Percentiles rank a stretch among this genome's conserved stretches.
phyloP scores from a whole-genome alignment of 35 echinoderm and acorn worm genomes.

The Amphiura filiformis region DNA sequence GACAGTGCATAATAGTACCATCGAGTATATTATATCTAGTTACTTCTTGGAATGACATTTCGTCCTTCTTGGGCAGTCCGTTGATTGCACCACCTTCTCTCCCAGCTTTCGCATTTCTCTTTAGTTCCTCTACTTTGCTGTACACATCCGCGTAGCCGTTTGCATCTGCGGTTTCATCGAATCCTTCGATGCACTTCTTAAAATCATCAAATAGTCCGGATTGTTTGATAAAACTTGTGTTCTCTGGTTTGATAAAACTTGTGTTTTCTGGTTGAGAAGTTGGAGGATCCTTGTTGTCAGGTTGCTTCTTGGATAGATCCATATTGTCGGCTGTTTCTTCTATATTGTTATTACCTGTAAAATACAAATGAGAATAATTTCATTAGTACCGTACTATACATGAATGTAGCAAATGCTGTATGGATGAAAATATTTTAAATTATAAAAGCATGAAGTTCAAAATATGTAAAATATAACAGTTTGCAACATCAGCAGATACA shows the following conservation, averaged over 20 bases:
- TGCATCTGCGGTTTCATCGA: conserved; percentile 42
- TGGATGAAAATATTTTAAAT: too few relatives aligned
- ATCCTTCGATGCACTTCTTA: conserved; percentile 88
- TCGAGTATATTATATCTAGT: conserved; percentile 73
- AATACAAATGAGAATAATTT: not conserved
- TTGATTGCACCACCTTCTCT: not conserved
- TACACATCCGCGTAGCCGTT: not conserved
- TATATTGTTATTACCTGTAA: not conserved
- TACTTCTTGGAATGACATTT: conserved; percentile 40
- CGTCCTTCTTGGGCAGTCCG: not conserved
- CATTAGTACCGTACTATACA: too few relatives aligned
- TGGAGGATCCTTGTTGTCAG: not conserved
- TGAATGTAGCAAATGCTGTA: too few relatives aligned
- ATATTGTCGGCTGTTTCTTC: not conserved
- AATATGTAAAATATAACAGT: too few relatives aligned
- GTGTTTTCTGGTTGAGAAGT: not conserved
- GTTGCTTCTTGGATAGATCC: not conserved
- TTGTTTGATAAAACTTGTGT: conserved; percentile 30
- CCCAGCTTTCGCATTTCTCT: not conserved
- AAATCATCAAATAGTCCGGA: conserved; percentile 89
- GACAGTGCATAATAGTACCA: conserved; percentile 39
- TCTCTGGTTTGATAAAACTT: not conserved
- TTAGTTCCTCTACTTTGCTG: conserved; percentile 6
- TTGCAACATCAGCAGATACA: too few relatives aligned
- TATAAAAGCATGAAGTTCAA: too few relatives aligned